phyloP scores from a whole-genome alignment of 2,888 invertebrate species.

The Melanophora roralis region DNA sequence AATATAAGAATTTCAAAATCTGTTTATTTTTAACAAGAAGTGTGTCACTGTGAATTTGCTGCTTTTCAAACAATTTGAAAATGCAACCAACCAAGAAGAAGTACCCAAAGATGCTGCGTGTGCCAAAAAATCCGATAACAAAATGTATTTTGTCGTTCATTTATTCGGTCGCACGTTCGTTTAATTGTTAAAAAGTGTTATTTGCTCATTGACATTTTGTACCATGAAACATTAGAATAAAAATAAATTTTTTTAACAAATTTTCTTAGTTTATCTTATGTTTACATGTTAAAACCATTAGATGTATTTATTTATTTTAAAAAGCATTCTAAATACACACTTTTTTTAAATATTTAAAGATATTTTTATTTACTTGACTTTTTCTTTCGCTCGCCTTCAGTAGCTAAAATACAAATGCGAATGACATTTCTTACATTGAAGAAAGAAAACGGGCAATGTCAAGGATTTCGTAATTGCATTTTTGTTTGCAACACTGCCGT shows the following conservation, averaged over 20 bases:
- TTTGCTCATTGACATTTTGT: conserved; percentile 28
- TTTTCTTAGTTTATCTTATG: too few relatives aligned
- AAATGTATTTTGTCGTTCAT: not conserved
- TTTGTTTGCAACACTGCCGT: not conserved
- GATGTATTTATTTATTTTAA: too few relatives aligned
- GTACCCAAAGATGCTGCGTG: conserved; percentile 10
- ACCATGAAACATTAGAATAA: not conserved
- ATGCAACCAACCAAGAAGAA: too few relatives aligned
- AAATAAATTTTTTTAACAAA: too few relatives aligned
- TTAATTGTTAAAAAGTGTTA: not conserved
- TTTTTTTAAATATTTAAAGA: not conserved
- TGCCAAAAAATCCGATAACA: conserved; percentile 43
- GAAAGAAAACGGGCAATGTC: conserved; percentile 60
- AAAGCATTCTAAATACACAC: not conserved
- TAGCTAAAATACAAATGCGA: conserved; percentile 37
- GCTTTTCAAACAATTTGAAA: not conserved
- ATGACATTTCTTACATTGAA: conserved; percentile 46
- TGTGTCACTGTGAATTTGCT: conserved; percentile 41
- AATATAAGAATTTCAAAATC: not conserved
- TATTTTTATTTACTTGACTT: not conserved
- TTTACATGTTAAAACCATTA: too few relatives aligned
- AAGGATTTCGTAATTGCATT: conserved; percentile 55
- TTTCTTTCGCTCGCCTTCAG: not conserved
- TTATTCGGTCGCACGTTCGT: not conserved
- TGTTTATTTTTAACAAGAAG: conserved; percentile 53